Evolutionary conservation across 2,888 invertebrate species (phyloP).

Genomic region (Perizoma affinitatum): DNA sequence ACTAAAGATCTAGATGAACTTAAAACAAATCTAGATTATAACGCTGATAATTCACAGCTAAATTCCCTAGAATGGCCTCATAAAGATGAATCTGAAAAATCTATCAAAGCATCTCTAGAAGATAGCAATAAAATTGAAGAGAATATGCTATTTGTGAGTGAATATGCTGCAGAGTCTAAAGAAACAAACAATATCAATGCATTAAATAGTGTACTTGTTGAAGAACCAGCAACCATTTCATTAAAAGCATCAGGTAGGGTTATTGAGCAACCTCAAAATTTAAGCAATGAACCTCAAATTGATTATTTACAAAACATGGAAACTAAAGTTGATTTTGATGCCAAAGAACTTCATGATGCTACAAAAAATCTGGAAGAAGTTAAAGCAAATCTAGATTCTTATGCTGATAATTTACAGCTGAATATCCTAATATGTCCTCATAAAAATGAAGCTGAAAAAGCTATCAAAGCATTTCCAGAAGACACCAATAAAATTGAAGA

Average conservation of each 20-base stretch:
- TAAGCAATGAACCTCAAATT: slow-evolving; percentile 8
- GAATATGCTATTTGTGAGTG: background rate
- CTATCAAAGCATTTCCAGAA: slow-evolving; percentile 1
- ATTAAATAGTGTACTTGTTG: background rate
- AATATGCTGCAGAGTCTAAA: background rate
- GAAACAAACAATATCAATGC: background rate
- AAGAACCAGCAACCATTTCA: slow-evolving; percentile 21
- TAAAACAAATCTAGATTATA: background rate
- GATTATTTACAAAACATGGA: background rate
- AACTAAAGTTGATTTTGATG: background rate
- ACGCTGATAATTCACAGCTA: background rate
- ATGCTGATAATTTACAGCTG: slow-evolving; percentile 1
- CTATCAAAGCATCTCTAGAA: slow-evolving; percentile 1
- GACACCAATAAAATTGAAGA: background rate
- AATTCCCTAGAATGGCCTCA: background rate
- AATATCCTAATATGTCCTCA: background rate
- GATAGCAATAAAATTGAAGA: background rate
- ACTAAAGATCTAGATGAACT: background rate
- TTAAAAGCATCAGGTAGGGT: background rate
- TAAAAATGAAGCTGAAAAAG: background rate
- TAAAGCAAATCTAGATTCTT: background rate
- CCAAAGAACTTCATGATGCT: background rate
- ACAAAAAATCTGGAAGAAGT: background rate
- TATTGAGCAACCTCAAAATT: too few relatives aligned
- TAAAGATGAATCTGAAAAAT: background rate